Evolutionary conservation across 1,140 invertebrate genomes (phyloP).

Genomic region (Megalonaias nervosa): DNA sequence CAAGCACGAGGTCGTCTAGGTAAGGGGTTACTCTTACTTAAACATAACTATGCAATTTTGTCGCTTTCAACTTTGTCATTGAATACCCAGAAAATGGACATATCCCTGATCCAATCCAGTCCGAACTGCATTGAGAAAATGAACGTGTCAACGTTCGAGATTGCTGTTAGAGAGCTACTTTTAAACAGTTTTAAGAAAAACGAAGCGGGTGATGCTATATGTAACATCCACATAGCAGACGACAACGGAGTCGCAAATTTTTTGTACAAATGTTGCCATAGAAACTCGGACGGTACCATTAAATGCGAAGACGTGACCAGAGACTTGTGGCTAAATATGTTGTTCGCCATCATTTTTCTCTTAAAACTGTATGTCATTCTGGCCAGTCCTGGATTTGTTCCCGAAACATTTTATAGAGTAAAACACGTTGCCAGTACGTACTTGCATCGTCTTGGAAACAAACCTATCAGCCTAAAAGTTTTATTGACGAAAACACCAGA

Average conservation of each 20-base stretch:
- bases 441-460: neutral
- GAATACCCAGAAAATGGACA: neutral
- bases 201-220: neutral
- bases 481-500: slow-evolving; percentile 10
- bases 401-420: slow-evolving; percentile 9
- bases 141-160: neutral
- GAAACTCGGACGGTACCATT: neutral
- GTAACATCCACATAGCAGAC: slow-evolving; percentile 7
- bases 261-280: neutral
- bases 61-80: too few species aligned
- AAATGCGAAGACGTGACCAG: neutral
- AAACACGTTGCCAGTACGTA: neutral
- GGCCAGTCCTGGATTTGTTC: slow-evolving; percentile 22
- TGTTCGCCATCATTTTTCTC: slow-evolving; percentile 8
- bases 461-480: neutral
- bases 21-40: too few species aligned
- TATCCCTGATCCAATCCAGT: neutral
- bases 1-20: too few species aligned
- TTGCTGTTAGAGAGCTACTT: too few species aligned
- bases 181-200: neutral
- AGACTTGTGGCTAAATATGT: neutral
- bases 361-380: slow-evolving; percentile 12
- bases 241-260: neutral
- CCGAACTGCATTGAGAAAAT: neutral
- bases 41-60: too few species aligned